Base-by-base conservation (phyloP, 23 tunicate genomes). In the Styela plicata region DNA sequence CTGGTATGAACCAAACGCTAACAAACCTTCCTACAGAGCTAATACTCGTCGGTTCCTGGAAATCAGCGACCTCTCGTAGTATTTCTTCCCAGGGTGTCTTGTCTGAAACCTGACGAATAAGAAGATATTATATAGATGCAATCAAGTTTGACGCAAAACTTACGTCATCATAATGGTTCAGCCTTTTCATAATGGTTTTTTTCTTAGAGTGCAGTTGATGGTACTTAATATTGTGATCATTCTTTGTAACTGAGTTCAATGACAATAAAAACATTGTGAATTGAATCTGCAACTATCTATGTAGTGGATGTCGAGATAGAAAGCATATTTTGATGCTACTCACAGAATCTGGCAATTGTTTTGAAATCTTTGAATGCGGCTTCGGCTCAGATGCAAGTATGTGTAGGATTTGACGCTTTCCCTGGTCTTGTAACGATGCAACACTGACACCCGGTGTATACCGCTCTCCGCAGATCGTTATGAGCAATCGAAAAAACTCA, bases 331-430 rank as follows among this genome's bases (percentile, higher is more conserved):
- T n/a, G n/a, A n/a, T n/a, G n/a, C n/a, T n/a, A 76, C 44, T 30
- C 34, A 91, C 92, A 73, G 74, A 79, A 70, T 84, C 74, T 2
- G 80, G 66, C 22, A 91, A 34, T 24, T 26, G 74, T 62, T 91
- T 91, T 33, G 77, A 64, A 20, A 92, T 84, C 34, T 92, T 92
- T 19, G 97, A 92, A 62, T 87, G 89, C 16, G 97, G 97, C 63
- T 82, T 87, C 28, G 97, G 80, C 23, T 90, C 97, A 31, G 74
- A 34, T 0, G 91, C 97, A 34, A 92, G 92, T 2, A 80, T 79
- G 69, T 92, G 97, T n/a, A 92, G 79, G 69, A 92, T 30, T 31
- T 87, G 86, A 22, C 89, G 78, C n/a, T 61, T 63, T 16, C 64
- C 74, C 7, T 35, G 66, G 2, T 87, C 91, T 2, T 83, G 63